phyloP scores from a whole-genome alignment of 2,888 invertebrate species.

The Drosophila mimica region DNA sequence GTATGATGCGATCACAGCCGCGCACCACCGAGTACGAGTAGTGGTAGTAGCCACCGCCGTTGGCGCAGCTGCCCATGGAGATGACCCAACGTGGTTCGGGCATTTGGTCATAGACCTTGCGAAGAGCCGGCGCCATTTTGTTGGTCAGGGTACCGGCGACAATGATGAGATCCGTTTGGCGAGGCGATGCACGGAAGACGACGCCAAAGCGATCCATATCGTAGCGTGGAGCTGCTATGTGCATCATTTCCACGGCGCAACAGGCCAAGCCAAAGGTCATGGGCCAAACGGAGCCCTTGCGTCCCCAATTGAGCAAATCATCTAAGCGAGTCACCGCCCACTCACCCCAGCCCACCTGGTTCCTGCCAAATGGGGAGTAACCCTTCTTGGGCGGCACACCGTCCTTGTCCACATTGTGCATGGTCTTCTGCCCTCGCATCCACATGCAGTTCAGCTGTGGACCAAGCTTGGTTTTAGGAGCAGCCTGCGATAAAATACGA shows the following conservation, averaged over 20 bases:
- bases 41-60: slow-evolving; percentile 99
- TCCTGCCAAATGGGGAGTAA: slow-evolving; percentile 85
- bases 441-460: slow-evolving; percentile 20
- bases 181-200: slow-evolving; percentile 98
- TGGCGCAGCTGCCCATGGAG: slow-evolving; percentile 99
- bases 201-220: slow-evolving; percentile 99
- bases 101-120: slow-evolving; percentile 99
- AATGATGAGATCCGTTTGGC: slow-evolving; percentile 98
- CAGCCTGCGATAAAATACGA: background rate
- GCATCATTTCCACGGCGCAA: slow-evolving; percentile 99
- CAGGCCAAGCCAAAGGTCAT: slow-evolving; percentile 99
- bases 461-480: background rate
- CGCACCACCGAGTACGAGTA: slow-evolving; percentile 99
- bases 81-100: slow-evolving; percentile 99
- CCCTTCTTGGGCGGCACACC: slow-evolving; percentile 86
- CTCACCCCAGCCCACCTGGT: slow-evolving; percentile 89
- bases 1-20: slow-evolving; percentile 98
- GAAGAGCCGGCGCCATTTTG: slow-evolving; percentile 99
- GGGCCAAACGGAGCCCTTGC: slow-evolving; percentile 98
- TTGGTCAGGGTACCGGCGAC: slow-evolving; percentile 99
- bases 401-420: slow-evolving; percentile 80
- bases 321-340: slow-evolving; percentile 95
- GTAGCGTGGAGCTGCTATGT: slow-evolving; percentile 99
- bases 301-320: slow-evolving; percentile 97
- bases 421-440: slow-evolving; percentile 80